Conservation (phyloP, 2,888 invertebrate genomes). For the Micropterix aruncella region DNA sequence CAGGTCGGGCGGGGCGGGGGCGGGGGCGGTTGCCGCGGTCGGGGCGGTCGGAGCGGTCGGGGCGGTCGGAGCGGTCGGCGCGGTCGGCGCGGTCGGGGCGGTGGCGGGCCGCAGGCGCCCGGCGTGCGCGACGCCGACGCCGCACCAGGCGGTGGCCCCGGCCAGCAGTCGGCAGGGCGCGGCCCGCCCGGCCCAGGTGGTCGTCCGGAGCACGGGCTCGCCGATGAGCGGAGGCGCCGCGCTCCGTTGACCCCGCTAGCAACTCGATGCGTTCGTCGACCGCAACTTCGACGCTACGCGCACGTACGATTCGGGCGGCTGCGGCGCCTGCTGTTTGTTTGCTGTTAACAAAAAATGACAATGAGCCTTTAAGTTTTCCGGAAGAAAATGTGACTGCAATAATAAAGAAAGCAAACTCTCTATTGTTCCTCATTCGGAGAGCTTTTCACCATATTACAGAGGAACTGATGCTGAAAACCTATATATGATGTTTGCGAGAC, state of each 20-base stretch:
- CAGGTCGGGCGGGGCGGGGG: conserved; percentile 14
- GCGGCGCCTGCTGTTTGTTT: conserved; percentile 47
- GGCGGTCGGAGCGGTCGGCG: no score
- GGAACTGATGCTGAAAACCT: no score
- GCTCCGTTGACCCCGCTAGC: conserved; percentile 37
- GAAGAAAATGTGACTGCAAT: no score
- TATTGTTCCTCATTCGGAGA: no score
- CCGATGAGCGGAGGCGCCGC: conserved; percentile 12
- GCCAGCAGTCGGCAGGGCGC: conserved; percentile 10
- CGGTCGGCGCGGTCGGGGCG: conserved; percentile 18
- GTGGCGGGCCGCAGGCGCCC: conserved; percentile 13
- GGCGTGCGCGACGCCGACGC: conserved; percentile 15
- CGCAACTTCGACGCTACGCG: conserved; percentile 40
- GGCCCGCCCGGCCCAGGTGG: conserved; percentile 10
- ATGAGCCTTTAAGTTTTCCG: conserved; percentile 8
- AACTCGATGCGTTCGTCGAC: conserved; percentile 33
- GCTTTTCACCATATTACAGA: no score
- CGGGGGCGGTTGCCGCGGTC: conserved; percentile 4
- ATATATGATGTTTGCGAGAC: no score
- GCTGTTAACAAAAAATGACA: conserved; percentile 17
- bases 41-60: no score
- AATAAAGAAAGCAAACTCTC: no score
- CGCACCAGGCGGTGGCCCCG: not conserved
- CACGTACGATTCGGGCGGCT: conserved; percentile 38
- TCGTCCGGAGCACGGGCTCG: conserved; percentile 11